Conservation (phyloP, 2,797 vertebrate genomes). For the Leptodactylus fallax region DNA sequence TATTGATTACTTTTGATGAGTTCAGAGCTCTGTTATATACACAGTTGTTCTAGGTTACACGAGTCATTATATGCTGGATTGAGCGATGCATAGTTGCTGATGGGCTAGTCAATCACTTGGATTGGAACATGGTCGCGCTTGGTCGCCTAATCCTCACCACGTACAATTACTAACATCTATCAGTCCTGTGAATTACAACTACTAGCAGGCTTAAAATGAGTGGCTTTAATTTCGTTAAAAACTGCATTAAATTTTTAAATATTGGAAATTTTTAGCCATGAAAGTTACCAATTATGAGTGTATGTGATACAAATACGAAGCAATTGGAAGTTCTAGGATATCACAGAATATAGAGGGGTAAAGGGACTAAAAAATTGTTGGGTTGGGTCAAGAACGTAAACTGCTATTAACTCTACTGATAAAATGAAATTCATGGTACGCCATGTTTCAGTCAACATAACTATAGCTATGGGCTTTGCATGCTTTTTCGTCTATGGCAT, state of each 20-base stretch:
- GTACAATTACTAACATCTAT: not conserved
- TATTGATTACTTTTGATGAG: conserved; percentile 61
- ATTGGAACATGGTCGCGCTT: conserved; percentile 49
- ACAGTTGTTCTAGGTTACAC: conserved; percentile 50
- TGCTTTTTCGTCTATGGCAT: too few relatives aligned
- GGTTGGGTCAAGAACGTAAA: not conserved
- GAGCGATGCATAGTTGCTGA: conserved; percentile 35
- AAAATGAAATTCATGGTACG: too few relatives aligned
- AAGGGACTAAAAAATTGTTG: not conserved
- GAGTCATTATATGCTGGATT: conserved; percentile 53
- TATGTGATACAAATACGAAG: not conserved
- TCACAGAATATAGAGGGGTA: not conserved
- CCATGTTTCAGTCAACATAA: too few relatives aligned
- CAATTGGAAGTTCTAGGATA: not conserved
- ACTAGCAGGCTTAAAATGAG: not conserved
- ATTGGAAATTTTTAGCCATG: not conserved
- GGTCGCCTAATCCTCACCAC: conserved; percentile 3
- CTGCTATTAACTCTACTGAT: too few relatives aligned
- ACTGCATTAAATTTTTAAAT: not conserved
- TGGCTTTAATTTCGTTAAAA: not conserved
- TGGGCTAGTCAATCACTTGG: conserved; percentile 50
- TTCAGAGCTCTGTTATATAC: conserved; percentile 46
- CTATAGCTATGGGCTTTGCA: too few relatives aligned
- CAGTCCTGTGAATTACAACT: not conserved
- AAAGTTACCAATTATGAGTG: not conserved